Base-by-base conservation (phyloP, 2,797 vertebrate genomes). In the Eulemur albifrons region DNA sequence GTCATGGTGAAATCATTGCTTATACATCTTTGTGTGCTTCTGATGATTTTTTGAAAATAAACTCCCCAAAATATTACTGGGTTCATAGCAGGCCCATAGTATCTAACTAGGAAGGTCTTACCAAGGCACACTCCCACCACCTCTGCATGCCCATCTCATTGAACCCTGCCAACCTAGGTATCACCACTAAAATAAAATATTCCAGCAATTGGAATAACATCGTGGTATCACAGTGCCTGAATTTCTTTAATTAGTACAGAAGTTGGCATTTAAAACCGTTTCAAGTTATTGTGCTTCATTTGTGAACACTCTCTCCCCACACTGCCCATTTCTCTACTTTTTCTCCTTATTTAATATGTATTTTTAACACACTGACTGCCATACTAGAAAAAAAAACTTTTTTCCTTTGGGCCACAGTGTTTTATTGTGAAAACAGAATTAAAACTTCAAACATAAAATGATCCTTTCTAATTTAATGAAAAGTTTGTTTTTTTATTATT, bases 21-120 rank as follows among this genome's bases (percentile, higher is more conserved):
- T 61, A 57, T 13, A 45, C 40, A 63, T 57, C 69, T 88, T 70
- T 59, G 69, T 50, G 14, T 75, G 59, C 21, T 80, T 93, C 86
- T 85, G 69, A 40, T 87, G 57, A 88, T 92, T 86, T 89, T 80
- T 75, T 90, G 85, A 85, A 15, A 88, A 70, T 80, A 69, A 82
- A 45, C 27, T 23, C 21, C n/a, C 40, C 2, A 50, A 52, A 30
- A 17, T 32, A 90, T 32, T 67, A 73, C 20, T 59, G 43, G 3
- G 23, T 52, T 86, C 35, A 65, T 1, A 59, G 54, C 15, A 72
- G 35, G 20, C 57, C 77, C 18, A n/a, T 0, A 82, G 21, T 30
- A 88, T 15, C 45, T 32, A 94, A n/a, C 0, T 69, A 90, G 21
- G 43, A 72, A 90, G 61, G 38, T 30, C 72, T 35, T 38, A 77